Percentiles rank a stretch among this genome's conserved stretches.
These are phyloP conservation scores for Adelges cooleyi DNA, from an alignment of 1,140 invertebrate species.

Conservation along the genomic window DNA sequence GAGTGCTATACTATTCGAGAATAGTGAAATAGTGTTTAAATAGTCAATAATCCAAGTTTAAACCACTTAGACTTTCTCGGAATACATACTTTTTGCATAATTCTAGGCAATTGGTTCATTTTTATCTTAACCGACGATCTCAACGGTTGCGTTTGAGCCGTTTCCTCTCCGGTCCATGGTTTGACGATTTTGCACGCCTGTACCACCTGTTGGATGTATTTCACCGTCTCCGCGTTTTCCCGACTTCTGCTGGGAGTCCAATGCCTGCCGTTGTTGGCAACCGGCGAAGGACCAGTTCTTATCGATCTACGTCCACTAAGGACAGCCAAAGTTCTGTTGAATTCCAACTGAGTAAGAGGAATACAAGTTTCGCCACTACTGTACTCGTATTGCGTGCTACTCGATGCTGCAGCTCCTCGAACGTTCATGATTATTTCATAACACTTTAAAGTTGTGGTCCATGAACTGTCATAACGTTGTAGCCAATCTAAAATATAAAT, in stretches of 20 bases:
- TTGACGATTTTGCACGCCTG: constrained; percentile 28
- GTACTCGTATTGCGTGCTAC: no score
- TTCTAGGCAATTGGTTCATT: constrained; percentile 41
- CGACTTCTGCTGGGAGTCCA: constrained; percentile 41
- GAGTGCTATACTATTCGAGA: no score
- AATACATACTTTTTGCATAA: constrained; percentile 40
- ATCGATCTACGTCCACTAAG: no score
- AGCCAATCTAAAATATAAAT: no score
- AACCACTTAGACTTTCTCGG: no score
- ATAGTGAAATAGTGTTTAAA: no score
- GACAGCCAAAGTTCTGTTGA: no score
- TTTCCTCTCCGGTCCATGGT: constrained; percentile 33
- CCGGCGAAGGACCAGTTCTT: neutral
- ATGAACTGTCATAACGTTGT: no score
- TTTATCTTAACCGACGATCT: constrained; percentile 13
- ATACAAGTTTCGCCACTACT: no score
- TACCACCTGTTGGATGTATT: constrained; percentile 40
- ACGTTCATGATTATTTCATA: neutral
- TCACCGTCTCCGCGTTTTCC: constrained; percentile 40
- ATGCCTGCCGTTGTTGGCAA: constrained; percentile 35
- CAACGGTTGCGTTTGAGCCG: neutral
- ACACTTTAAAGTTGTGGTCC: no score
- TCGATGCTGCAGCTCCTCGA: neutral
- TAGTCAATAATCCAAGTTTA: no score
- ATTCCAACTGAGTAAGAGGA: no score